These are phyloP conservation scores for Actinostola sp. DNA, from an alignment of 92 coral and sea anemone genomes.

Conservation along the genomic window DNA sequence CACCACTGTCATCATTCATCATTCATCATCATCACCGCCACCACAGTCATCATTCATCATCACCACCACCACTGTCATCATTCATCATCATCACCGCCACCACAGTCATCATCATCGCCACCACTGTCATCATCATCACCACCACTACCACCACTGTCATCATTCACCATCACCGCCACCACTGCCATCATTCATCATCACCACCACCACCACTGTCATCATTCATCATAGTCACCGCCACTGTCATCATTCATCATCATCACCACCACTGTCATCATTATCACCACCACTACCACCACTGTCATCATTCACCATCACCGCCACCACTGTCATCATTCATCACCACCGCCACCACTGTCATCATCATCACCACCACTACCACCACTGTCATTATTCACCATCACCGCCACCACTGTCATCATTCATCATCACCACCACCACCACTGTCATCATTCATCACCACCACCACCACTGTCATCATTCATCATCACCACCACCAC, in stretches of 20 bases:
- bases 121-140: background rate
- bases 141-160: background rate
- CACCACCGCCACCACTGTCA: background rate
- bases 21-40: background rate
- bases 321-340: conserved; percentile 9
- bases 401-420: background rate
- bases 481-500: conserved; percentile 11
- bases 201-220: conserved; percentile 1
- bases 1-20: no score
- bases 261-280: background rate
- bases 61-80: conserved; percentile 5
- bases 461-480: conserved; percentile 3
- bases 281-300: background rate
- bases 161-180: conserved; percentile 8
- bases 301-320: background rate
- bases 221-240: background rate
- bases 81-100: background rate
- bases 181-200: conserved; percentile 7
- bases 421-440: background rate
- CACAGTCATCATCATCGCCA: background rate
- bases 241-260: conserved; percentile 7
- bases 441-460: background rate
- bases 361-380: background rate
- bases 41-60: no score
- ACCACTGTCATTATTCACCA: background rate